These are phyloP conservation scores for Rhabdophis nuchalis DNA, from an alignment of 2,797 vertebrate genomes.

Conservation along the genomic window DNA sequence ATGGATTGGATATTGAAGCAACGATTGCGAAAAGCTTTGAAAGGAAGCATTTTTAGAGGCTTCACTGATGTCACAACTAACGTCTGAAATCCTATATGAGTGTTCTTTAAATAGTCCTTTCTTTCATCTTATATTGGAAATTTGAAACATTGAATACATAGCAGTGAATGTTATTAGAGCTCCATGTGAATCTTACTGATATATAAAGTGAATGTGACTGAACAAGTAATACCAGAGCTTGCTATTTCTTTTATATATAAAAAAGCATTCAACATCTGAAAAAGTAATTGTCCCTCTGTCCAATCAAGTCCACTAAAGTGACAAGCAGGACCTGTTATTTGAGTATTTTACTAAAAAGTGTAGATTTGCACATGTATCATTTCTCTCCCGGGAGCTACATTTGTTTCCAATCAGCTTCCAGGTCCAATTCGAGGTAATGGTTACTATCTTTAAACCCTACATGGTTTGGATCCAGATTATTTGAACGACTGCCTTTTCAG, in stretches of 20 bases:
- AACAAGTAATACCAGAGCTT: background rate
- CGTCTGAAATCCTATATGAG: background rate
- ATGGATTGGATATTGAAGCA: background rate
- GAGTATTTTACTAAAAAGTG: background rate
- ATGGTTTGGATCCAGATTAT: background rate
- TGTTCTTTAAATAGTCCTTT: background rate
- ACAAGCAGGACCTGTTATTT: background rate
- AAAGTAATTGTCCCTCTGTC: background rate
- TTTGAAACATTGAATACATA: background rate
- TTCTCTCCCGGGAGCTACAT: background rate
- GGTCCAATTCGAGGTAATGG: background rate
- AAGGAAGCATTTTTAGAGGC: background rate
- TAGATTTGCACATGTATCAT: background rate
- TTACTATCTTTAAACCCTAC: background rate
- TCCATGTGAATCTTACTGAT: background rate
- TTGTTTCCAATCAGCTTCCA: background rate
- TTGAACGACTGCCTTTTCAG: background rate
- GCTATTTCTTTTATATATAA: background rate
- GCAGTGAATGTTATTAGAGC: background rate
- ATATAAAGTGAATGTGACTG: background rate
- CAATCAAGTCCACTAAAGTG: background rate
- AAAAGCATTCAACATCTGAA: background rate
- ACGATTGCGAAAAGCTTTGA: background rate
- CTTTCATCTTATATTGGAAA: background rate
- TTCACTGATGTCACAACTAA: slow-evolving; percentile 4